Percentiles rank a stretch among this genome's conserved stretches.
These are phyloP conservation scores for Poecilia picta DNA, from an alignment of 2,797 vertebrate species.

Conservation along the genomic window DNA sequence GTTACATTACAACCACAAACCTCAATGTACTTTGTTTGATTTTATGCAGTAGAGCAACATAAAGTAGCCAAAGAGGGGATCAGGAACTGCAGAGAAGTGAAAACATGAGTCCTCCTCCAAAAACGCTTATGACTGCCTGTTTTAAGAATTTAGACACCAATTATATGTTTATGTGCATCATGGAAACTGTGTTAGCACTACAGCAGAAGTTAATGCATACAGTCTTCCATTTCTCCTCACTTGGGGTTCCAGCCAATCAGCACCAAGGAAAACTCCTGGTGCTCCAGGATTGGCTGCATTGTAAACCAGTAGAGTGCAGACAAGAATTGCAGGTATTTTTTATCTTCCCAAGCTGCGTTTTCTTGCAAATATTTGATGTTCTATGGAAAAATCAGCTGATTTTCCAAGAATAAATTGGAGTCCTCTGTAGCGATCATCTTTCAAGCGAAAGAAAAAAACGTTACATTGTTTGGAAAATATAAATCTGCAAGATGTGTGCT, in stretches of 20 bases:
- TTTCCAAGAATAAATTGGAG: neutral
- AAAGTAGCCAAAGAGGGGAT: neutral
- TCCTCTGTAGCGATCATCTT: neutral
- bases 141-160: neutral
- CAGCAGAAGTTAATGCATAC: neutral
- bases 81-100: neutral
- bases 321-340: neutral
- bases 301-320: neutral
- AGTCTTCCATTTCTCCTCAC: neutral
- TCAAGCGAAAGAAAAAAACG: neutral
- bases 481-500: neutral
- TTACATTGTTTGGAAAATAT: neutral
- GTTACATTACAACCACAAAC: neutral
- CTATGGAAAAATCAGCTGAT: neutral
- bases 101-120: neutral
- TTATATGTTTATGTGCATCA: neutral
- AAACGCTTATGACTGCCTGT: neutral
- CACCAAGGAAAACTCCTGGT: neutral
- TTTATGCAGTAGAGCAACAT: neutral
- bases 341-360: neutral
- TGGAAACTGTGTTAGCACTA: neutral
- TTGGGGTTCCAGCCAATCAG: neutral
- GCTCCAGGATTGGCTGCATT: neutral
- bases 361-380: neutral
- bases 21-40: neutral